These are phyloP conservation scores for Callorhinus ursinus DNA, from an alignment of 2,113 vertebrate genomes.

Conservation along the genomic window DNA sequence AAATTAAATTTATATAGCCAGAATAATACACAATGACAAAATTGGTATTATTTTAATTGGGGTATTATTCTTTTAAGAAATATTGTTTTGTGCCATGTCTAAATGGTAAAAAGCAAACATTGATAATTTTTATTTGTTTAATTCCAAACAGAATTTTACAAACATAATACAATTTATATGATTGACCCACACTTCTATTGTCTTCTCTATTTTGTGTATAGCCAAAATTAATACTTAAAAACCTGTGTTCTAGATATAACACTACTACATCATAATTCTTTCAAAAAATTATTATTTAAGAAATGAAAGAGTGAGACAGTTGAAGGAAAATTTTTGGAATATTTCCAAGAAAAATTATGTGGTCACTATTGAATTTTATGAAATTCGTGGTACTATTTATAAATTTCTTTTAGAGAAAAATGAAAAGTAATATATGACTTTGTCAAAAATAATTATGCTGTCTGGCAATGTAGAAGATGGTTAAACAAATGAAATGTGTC, in stretches of 20 bases:
- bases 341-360: neutral
- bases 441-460: neutral
- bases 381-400: neutral
- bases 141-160: neutral
- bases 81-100: neutral
- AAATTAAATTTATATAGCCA: neutral
- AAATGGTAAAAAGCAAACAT: neutral
- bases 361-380: neutral
- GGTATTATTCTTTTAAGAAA: neutral
- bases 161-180: neutral
- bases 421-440: neutral
- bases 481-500: neutral
- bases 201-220: neutral
- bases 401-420: neutral
- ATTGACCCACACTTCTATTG: neutral
- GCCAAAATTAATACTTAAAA: neutral
- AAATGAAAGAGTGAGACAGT: neutral
- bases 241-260: neutral
- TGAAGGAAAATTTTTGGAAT: neutral
- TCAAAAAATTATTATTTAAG: neutral
- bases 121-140: neutral
- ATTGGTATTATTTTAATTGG: neutral
- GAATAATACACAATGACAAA: neutral
- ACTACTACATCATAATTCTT: neutral
- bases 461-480: neutral